phyloP scores from a whole-genome alignment of 2,113 vertebrate genomes.

The Lepus timidus region DNA sequence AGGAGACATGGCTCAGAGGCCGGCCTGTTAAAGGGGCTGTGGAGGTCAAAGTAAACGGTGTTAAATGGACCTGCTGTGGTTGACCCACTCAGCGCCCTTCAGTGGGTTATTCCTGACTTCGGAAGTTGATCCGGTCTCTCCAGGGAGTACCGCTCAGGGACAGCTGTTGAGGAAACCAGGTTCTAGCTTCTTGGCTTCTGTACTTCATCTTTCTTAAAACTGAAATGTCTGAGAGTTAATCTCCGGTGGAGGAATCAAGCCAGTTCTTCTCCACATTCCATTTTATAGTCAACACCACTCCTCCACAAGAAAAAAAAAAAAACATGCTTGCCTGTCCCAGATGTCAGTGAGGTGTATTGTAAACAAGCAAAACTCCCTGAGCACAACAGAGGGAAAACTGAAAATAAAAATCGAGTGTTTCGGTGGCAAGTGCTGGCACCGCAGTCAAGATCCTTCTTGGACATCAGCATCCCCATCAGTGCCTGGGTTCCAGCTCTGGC shows the following conservation, averaged over 20 bases:
- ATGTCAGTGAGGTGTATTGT: not conserved
- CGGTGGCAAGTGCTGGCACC: too few species aligned
- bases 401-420: not conserved
- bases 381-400: not conserved
- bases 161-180: not conserved
- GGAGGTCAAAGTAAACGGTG: not conserved
- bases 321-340: not conserved
- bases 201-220: not conserved
- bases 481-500: too few species aligned
- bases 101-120: not conserved
- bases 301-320: not conserved
- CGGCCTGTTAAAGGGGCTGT: not conserved
- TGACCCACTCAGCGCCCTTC: not conserved
- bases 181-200: not conserved
- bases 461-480: too few species aligned
- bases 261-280: not conserved
- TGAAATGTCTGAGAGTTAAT: not conserved
- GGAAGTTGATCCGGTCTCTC: not conserved
- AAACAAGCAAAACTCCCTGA: not conserved
- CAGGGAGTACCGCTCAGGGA: not conserved
- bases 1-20: not conserved
- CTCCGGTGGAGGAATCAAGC: not conserved
- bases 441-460: too few species aligned
- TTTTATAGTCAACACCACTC: accelerated
- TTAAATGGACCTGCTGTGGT: not conserved